Evolutionary conservation across 1,140 invertebrate genomes (phyloP).

Genomic region (Armadillidium nasatum): DNA sequence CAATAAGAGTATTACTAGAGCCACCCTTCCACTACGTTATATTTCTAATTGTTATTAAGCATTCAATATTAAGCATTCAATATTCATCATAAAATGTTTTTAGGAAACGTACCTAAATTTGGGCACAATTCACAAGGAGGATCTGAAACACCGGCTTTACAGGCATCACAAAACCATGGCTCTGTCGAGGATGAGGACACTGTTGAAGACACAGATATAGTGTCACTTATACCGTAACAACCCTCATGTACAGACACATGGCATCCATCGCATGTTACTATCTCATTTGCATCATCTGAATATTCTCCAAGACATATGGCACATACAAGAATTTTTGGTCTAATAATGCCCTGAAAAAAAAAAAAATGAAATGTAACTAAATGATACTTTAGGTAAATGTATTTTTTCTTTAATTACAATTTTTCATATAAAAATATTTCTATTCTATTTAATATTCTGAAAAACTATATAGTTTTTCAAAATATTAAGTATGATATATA

Average conservation of each 20-base stretch:
- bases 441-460: too few species aligned
- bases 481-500: too few species aligned
- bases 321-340: constrained; percentile 60
- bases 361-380: neutral
- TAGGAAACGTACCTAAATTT: constrained; percentile 57
- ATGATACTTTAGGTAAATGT: neutral
- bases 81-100: too few species aligned
- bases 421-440: too few species aligned
- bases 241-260: constrained; percentile 94
- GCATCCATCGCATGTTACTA: constrained; percentile 94
- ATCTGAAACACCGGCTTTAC: constrained; percentile 79
- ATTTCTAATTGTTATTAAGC: too few species aligned
- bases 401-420: too few species aligned
- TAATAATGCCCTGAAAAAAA: constrained; percentile 6
- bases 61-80: too few species aligned
- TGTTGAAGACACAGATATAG: constrained; percentile 80
- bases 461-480: too few species aligned
- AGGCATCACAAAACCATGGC: constrained; percentile 98
- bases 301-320: constrained; percentile 87
- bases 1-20: too few species aligned
- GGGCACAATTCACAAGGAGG: constrained; percentile 85
- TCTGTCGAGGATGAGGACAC: constrained; percentile 88
- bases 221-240: constrained; percentile 93
- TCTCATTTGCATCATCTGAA: constrained; percentile 90
- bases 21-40: too few species aligned